phyloP scores from a whole-genome alignment of 2,113 vertebrate genomes.

The Gopherus flavomarginatus region DNA sequence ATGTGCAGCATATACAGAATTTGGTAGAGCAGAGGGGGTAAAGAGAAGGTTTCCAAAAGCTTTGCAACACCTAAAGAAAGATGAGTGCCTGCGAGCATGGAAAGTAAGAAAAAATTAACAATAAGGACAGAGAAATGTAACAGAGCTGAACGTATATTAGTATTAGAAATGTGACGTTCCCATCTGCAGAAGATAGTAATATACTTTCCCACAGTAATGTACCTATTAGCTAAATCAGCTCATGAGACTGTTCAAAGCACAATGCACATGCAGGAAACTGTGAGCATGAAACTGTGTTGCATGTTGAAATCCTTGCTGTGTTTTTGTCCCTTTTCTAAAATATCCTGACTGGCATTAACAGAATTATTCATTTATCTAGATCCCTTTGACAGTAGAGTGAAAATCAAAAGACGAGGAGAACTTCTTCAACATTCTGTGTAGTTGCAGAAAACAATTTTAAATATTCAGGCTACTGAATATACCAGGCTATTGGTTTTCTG shows the following conservation, averaged over 20 bases:
- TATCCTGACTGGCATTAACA: background rate
- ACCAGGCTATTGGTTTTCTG: background rate
- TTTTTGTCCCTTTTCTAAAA: conserved; percentile 2
- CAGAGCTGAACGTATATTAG: background rate
- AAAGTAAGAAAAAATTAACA: background rate
- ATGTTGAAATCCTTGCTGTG: background rate
- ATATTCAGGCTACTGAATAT: background rate
- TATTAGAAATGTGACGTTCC: conserved; percentile 19
- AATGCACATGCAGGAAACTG: background rate
- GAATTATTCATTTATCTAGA: background rate
- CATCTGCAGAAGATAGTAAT: conserved; percentile 10
- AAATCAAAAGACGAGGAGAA: background rate
- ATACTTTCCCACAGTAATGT: background rate
- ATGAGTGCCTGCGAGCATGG: background rate
- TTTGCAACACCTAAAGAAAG: rapidly evolving
- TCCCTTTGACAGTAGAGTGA: background rate
- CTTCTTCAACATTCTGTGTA: background rate
- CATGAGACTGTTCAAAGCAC: background rate
- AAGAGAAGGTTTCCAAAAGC: background rate
- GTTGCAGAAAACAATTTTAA: background rate
- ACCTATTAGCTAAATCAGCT: conserved; percentile 17
- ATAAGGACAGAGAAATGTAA: background rate
- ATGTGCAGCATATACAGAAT: background rate
- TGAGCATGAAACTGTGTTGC: background rate
- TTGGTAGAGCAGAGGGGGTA: background rate